These are phyloP conservation scores for Drosophila baimaii DNA, from an alignment of 1,140 invertebrate genomes.

Conservation along the genomic window DNA sequence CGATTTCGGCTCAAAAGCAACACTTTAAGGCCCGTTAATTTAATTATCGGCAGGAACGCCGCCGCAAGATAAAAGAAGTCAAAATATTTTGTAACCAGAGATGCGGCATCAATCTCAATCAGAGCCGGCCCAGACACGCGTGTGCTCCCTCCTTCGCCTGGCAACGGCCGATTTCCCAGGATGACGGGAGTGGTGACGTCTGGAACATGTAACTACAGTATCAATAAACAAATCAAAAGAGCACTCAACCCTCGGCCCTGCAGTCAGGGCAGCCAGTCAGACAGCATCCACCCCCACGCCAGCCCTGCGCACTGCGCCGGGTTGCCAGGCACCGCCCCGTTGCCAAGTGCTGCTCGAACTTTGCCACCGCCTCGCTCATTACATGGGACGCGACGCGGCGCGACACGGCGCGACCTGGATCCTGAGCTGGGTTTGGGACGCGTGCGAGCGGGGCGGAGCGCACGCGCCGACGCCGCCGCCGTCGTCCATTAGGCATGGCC, in stretches of 20 bases:
- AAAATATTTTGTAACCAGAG: slow-evolving; percentile 80
- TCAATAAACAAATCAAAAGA: slow-evolving; percentile 71
- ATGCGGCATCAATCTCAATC: slow-evolving; percentile 64
- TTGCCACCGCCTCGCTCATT: slow-evolving; percentile 62
- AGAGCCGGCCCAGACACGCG: slow-evolving; percentile 68
- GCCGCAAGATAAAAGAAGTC: slow-evolving; percentile 74
- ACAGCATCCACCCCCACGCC: slow-evolving; percentile 66
- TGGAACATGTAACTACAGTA: slow-evolving; percentile 65
- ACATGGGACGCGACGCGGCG: slow-evolving; percentile 60
- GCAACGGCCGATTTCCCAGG: slow-evolving; percentile 33
- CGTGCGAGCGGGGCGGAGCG: slow-evolving; percentile 7
- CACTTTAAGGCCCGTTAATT: slow-evolving; percentile 70
- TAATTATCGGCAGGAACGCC: slow-evolving; percentile 58
- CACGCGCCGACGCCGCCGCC: slow-evolving; percentile 32
- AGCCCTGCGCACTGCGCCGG: slow-evolving; percentile 23
- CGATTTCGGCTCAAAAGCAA: slow-evolving; percentile 17
- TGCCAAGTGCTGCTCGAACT: slow-evolving; percentile 57
- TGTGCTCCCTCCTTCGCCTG: slow-evolving; percentile 47
- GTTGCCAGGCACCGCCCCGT: slow-evolving; percentile 75
- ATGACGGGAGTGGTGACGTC: slow-evolving; percentile 52
- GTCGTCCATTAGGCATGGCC: slow-evolving; percentile 60
- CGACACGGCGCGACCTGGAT: slow-evolving; percentile 33
- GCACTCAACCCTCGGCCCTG: slow-evolving; percentile 15
- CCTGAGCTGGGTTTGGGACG: slow-evolving; percentile 4
- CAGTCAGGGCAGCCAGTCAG: slow-evolving; percentile 58